phyloP scores from a whole-genome alignment of 1,140 invertebrate species.

The Capitella teleta region DNA sequence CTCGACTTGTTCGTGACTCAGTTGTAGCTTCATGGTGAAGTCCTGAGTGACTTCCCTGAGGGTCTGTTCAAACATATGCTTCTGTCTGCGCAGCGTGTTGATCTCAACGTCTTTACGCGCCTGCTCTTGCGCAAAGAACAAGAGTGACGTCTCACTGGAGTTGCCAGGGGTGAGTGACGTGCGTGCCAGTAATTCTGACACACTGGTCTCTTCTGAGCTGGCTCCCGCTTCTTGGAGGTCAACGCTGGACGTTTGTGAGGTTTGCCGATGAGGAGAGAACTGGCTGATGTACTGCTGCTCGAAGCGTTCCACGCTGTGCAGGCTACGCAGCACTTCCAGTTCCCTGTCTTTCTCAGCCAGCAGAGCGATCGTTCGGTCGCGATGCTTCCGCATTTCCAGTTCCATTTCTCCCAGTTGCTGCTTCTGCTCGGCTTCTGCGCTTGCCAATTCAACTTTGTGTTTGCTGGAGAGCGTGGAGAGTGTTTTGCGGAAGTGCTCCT shows the following conservation, averaged over 20 bases:
- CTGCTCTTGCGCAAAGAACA: constrained; percentile 74
- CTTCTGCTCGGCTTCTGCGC: constrained; percentile 49
- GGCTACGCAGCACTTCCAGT: constrained; percentile 38
- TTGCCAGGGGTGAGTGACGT: constrained; percentile 13
- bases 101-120: constrained; percentile 70
- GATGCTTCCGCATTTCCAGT: constrained; percentile 62
- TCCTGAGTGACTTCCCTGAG: constrained; percentile 54
- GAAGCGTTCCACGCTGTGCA: background rate
- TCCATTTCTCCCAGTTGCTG: constrained; percentile 54
- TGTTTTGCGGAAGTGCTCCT: constrained; percentile 25
- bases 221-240: constrained; percentile 5
- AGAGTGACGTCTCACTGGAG: constrained; percentile 49
- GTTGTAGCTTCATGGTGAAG: constrained; percentile 47
- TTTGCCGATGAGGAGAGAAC: too few relatives aligned
- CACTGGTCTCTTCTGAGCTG: constrained; percentile 22
- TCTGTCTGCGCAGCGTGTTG: constrained; percentile 56
- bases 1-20: constrained; percentile 49
- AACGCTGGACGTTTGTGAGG: background rate
- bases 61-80: constrained; percentile 57
- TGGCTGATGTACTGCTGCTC: background rate
- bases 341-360: constrained; percentile 71
- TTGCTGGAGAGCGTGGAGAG: constrained; percentile 21
- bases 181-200: constrained; percentile 22
- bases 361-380: constrained; percentile 62
- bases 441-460: constrained; percentile 48